Percentiles rank a stretch among this genome's conserved stretches.
phyloP scores from a whole-genome alignment of 2,797 vertebrate species.

The Danio aesculapii region DNA sequence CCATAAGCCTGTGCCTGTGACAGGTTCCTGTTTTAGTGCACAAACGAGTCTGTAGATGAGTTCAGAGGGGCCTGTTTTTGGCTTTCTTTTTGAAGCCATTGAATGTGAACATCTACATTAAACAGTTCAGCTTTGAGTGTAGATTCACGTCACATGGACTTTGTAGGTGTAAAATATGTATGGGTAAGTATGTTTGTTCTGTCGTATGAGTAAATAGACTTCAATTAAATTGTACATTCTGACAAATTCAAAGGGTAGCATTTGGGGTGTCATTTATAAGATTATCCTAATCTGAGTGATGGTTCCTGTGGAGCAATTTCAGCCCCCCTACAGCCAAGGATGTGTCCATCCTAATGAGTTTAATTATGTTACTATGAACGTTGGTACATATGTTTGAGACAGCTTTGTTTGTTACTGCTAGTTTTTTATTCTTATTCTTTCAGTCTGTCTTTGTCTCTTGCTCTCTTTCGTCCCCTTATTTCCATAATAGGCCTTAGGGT shows the following conservation, averaged over 20 bases:
- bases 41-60: neutral
- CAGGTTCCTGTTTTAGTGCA: neutral
- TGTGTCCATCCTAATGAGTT: slow-evolving; percentile 8
- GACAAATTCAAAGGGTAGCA: neutral
- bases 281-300: neutral
- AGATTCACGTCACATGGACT: neutral
- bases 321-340: neutral
- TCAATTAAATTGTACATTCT: neutral
- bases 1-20: neutral
- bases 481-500: slow-evolving; percentile 30
- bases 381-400: slow-evolving; percentile 24
- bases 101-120: neutral
- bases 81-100: neutral
- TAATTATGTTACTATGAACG: slow-evolving; percentile 30
- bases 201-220: neutral
- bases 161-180: neutral
- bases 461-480: slow-evolving; percentile 1
- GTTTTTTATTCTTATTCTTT: slow-evolving; percentile 2
- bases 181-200: neutral
- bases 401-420: slow-evolving; percentile 29
- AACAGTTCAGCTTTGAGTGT: neutral
- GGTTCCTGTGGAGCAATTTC: neutral
- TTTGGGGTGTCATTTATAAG: no score
- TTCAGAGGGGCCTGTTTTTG: neutral
- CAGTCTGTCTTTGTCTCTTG: slow-evolving; percentile 16